phyloP scores from a whole-genome alignment of 2,113 vertebrate genomes.

The Bostrychus sinensis region DNA sequence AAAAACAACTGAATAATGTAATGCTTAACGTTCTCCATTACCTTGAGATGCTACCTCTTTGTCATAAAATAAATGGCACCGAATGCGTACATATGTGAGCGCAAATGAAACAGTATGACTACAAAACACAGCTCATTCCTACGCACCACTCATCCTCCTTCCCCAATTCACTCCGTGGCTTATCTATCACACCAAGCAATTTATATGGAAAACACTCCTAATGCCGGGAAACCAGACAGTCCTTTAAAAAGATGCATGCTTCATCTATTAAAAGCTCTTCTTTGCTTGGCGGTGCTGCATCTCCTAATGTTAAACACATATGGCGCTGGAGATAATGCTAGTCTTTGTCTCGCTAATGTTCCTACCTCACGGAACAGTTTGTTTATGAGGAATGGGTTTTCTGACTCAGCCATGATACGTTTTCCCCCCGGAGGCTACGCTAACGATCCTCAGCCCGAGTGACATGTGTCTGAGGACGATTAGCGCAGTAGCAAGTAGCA shows the following conservation, averaged over 20 bases:
- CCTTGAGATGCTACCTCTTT: slow-evolving; percentile 14
- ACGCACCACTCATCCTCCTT: slow-evolving; percentile 34
- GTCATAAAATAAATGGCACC: slow-evolving; percentile 22
- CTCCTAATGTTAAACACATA: slow-evolving; percentile 56
- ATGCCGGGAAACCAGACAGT: slow-evolving; percentile 40
- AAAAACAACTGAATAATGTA: slow-evolving; percentile 15
- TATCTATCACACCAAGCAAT: slow-evolving; percentile 62
- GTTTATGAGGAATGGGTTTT: slow-evolving; percentile 57
- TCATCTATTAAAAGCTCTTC: slow-evolving; percentile 51
- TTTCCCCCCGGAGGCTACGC: slow-evolving; percentile 40
- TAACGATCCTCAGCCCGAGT: slow-evolving; percentile 69
- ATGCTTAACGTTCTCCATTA: slow-evolving; percentile 23
- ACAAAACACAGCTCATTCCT: slow-evolving; percentile 39
- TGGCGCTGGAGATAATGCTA: slow-evolving; percentile 61
- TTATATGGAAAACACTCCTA: slow-evolving; percentile 70
- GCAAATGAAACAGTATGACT: slow-evolving; percentile 41
- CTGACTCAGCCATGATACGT: slow-evolving; percentile 60
- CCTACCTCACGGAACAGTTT: slow-evolving; percentile 40
- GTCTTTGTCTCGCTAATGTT: slow-evolving; percentile 59
- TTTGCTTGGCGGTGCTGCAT: slow-evolving; percentile 48
- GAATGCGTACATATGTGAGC: slow-evolving; percentile 44
- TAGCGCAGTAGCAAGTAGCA: too few species aligned
- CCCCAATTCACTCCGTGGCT: slow-evolving; percentile 39
- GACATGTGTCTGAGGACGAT: slow-evolving; percentile 69
- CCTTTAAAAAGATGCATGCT: slow-evolving; percentile 46